These are phyloP conservation scores for Setophaga coronata DNA, from an alignment of 2,113 vertebrate species.

Conservation along the genomic window DNA sequence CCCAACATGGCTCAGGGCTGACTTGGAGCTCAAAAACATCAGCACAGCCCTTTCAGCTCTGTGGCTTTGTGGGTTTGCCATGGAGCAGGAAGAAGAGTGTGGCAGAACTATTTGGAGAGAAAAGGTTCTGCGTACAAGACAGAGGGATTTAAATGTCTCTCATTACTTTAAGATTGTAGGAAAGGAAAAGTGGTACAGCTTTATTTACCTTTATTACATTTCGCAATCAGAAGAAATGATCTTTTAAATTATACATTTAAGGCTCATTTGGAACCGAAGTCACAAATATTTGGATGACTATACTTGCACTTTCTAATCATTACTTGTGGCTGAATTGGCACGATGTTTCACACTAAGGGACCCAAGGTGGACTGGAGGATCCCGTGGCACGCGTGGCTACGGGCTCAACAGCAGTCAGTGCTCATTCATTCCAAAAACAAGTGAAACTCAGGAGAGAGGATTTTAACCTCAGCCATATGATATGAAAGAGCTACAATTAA, in stretches of 20 bases:
- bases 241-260: background rate
- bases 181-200: background rate
- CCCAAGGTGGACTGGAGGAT: background rate
- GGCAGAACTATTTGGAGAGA: background rate
- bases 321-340: background rate
- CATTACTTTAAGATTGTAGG: background rate
- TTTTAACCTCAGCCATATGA: background rate
- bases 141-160: background rate
- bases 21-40: accelerated
- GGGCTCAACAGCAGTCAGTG: accelerated
- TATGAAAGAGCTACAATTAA: background rate
- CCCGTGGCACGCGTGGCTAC: accelerated
- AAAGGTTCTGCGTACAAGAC: background rate
- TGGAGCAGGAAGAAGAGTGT: background rate
- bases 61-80: background rate
- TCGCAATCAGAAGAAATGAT: background rate
- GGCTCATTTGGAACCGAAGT: background rate
- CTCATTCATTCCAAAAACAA: background rate
- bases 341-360: accelerated
- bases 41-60: accelerated
- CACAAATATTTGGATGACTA: background rate
- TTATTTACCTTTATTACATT: background rate
- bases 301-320: background rate
- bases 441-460: background rate
- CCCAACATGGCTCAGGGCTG: accelerated